Evolutionary conservation across 2,797 vertebrate species (phyloP).

Genomic region (Cygnus olor): DNA sequence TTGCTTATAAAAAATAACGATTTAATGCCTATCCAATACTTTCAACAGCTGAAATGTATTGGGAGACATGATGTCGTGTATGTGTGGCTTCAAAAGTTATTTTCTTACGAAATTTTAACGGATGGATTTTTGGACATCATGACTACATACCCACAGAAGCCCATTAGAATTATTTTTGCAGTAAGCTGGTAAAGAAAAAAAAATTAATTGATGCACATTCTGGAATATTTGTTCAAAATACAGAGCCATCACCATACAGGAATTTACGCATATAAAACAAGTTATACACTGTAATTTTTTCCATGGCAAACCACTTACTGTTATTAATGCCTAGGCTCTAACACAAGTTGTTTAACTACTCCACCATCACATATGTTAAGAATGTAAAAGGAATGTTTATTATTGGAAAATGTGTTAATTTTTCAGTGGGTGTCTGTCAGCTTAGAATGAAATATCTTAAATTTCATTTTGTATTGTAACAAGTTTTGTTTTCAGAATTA

Average conservation of each 20-base stretch:
- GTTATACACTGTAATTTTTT: background rate
- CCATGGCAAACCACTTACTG: background rate
- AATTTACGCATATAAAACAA: background rate
- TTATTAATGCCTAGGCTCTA: background rate
- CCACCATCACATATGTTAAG: background rate
- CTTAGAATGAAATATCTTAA: background rate
- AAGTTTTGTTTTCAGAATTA: background rate
- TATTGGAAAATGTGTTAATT: background rate
- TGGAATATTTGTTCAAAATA: background rate
- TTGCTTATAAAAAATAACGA: background rate
- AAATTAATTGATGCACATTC: background rate
- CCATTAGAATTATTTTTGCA: background rate
- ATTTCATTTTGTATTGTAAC: background rate
- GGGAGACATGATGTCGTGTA: background rate
- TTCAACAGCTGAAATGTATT: background rate
- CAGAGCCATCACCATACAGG: background rate
- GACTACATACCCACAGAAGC: background rate
- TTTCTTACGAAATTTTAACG: background rate
- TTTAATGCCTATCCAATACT: background rate
- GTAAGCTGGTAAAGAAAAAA: background rate
- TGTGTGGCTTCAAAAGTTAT: background rate
- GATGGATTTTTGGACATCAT: background rate
- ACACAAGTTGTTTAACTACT: background rate
- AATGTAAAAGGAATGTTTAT: background rate
- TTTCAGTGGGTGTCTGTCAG: accelerated